Base-by-base conservation (phyloP, 1,140 invertebrate species). In the Drosophila orena region DNA sequence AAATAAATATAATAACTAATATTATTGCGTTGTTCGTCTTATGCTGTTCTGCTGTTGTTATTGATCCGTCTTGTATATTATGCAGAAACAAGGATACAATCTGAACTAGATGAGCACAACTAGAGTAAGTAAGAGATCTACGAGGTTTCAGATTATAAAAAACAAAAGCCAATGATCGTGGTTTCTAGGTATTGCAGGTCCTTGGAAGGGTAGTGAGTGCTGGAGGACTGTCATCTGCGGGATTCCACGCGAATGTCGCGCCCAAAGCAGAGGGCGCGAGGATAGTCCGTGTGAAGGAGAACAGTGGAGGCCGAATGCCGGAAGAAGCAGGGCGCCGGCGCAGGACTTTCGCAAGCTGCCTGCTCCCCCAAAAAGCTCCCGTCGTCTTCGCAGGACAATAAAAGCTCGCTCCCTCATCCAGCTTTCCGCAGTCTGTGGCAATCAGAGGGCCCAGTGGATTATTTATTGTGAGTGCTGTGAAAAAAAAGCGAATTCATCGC, bases 351-450 rank as follows among this genome's bases (percentile, higher is more conserved):
- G 54, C 30, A 42, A 58, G 59, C 72, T 75, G 46, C 14, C n/a
- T 11, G 24, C 27, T 65, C 69, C 53, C 20, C 20, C 11, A 56
- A 52, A 70, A 69, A 85, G 79, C 75, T 70, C 35, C 4, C 5
- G 44, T 38, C 34, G 46, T 54, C 50, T 30, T 14, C 37, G 35
- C 70, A 71, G 77, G 72, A 80, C 58, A 72, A 89, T 89, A 89
- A 89, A 89, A 89, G 84, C 84, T 88, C 52, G 44, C 15, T 52
- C 44, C 47, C 27, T 47, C 38, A 38, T 22, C 11, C 54, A 84
- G 68, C 79, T 84, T 74, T 80, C 40, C 77, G 79, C 84, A 89
- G 84, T 89, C 85, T 72, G 61, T 74, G 68, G 27, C 73, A 71
- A 60, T 56, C 53, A 70, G 66, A 43, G 68, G 61, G 54, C 66